These are phyloP conservation scores for Chrosomus eos DNA, from an alignment of 2,797 vertebrate genomes.

Conservation along the genomic window DNA sequence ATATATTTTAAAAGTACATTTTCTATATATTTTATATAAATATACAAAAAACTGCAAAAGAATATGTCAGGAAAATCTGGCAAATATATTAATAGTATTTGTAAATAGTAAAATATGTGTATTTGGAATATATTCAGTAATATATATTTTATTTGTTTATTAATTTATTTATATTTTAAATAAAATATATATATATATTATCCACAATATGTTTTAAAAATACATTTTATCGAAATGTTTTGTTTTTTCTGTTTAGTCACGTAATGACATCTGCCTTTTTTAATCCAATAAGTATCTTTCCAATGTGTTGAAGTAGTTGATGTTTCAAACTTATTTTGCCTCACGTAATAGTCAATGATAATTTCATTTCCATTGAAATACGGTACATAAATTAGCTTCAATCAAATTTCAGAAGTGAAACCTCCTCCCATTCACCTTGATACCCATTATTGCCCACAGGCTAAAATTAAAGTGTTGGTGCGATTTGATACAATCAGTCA, in stretches of 20 bases:
- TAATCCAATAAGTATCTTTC: background rate
- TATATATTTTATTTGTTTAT: background rate
- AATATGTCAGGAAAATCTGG: background rate
- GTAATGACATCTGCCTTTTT: background rate
- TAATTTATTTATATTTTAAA: background rate
- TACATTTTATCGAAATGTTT: background rate
- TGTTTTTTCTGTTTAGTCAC: background rate
- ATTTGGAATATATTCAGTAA: background rate
- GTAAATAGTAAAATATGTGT: background rate
- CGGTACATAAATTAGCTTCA: background rate
- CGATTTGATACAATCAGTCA: constrained; percentile 28
- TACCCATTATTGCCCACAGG: background rate
- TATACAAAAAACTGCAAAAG: background rate
- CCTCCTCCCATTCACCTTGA: background rate
- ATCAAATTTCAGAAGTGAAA: background rate
- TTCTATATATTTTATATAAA: background rate
- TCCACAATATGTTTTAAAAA: background rate
- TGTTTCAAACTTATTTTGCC: background rate
- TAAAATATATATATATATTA: background rate
- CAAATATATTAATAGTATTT: background rate
- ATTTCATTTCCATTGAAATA: background rate
- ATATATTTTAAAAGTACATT: background rate
- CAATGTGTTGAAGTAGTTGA: background rate
- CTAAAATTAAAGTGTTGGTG: constrained; percentile 30
- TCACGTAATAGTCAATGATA: background rate